Percentiles rank a stretch among this genome's conserved stretches.
phyloP scores from a whole-genome alignment of 2,888 invertebrate species.

The Sarcophaga rosellei region DNA sequence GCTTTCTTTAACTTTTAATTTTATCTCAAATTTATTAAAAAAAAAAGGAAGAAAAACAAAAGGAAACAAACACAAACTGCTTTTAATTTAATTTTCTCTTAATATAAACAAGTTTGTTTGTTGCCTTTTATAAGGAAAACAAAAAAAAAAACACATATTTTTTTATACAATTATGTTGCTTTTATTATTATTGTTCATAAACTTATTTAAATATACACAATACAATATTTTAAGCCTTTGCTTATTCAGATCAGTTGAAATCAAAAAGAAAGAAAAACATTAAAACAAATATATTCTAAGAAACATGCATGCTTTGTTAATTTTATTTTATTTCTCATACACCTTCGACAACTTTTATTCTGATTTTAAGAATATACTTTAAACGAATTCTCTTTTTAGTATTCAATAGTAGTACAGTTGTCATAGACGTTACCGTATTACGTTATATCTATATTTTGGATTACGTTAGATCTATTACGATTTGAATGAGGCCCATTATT shows the following conservation, averaged over 20 bases:
- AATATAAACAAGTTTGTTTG: not conserved
- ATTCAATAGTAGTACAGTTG: no score
- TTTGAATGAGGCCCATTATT: no score
- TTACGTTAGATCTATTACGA: no score
- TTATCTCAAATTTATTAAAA: not conserved
- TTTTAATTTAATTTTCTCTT: not conserved
- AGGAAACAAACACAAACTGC: not conserved
- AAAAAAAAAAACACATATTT: not conserved
- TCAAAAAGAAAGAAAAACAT: conserved; percentile 8
- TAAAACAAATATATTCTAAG: conserved; percentile 30
- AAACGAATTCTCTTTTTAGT: no score
- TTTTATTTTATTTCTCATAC: not conserved
- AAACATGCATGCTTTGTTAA: not conserved
- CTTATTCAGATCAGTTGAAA: conserved; percentile 24
- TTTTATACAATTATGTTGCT: conserved; percentile 27
- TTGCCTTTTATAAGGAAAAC: not conserved
- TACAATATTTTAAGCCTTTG: conserved; percentile 41
- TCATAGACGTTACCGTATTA: no score
- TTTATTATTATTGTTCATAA: conserved; percentile 30
- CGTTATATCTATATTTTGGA: no score
- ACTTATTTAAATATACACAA: conserved; percentile 27
- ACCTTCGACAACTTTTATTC: no score
- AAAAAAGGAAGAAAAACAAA: not conserved
- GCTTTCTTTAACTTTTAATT: conserved; percentile 4
- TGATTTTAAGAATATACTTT: no score